Conservation (phyloP, 2,888 invertebrate species). For the Papilio gigon region DNA sequence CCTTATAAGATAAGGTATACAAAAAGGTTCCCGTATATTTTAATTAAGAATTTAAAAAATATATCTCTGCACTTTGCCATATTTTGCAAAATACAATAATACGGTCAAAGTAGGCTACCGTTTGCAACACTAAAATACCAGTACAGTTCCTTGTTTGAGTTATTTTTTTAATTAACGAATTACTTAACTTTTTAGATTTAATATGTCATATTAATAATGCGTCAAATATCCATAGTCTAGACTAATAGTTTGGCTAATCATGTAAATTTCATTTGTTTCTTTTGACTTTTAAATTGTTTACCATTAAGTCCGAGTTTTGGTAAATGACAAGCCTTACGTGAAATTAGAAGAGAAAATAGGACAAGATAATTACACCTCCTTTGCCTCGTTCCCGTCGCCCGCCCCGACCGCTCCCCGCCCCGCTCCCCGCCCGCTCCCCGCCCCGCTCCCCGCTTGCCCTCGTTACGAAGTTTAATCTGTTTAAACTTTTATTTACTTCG, state of each 20-base stretch:
- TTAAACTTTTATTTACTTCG: constrained; percentile 79
- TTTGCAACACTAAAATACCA: too few relatives aligned
- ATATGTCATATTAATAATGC: not conserved
- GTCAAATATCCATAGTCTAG: not conserved
- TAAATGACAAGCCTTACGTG: constrained; percentile 66
- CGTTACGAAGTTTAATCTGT: constrained; percentile 78
- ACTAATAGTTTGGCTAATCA: not conserved
- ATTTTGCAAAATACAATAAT: too few relatives aligned
- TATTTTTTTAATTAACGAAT: too few relatives aligned
- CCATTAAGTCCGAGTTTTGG: constrained; percentile 51
- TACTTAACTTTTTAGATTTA: too few relatives aligned
- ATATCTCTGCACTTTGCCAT: too few relatives aligned
- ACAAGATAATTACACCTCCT: constrained; percentile 75
- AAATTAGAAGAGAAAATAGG: constrained; percentile 80
- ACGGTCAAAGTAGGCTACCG: too few relatives aligned
- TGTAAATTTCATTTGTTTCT: not conserved
- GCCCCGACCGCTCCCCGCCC: constrained; percentile 53
- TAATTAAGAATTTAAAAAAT: too few relatives aligned
- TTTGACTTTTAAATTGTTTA: constrained; percentile 28
- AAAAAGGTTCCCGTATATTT: too few relatives aligned
- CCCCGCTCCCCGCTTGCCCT: constrained; percentile 55
- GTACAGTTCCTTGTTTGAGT: too few relatives aligned
- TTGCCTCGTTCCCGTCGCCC: constrained; percentile 50
- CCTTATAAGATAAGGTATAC: not conserved
- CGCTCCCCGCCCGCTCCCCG: constrained; percentile 55